Conservation (phyloP, 2,797 vertebrate genomes). For the Melanogrammus aeglefinus region DNA sequence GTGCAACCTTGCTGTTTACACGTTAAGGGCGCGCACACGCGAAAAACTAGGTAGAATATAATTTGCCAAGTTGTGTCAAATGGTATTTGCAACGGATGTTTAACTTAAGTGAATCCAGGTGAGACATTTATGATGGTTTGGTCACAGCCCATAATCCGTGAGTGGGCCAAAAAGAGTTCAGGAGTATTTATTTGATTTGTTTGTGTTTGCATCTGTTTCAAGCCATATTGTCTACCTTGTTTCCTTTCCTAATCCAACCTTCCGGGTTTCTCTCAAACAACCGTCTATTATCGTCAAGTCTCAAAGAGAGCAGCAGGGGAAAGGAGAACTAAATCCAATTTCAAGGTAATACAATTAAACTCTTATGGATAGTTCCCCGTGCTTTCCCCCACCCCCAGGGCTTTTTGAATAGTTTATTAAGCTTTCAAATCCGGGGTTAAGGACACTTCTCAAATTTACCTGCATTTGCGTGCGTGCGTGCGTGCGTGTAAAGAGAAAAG, state of each 20-base stretch:
- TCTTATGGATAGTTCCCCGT: background rate
- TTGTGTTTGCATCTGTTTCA: background rate
- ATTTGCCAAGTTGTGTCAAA: too few species aligned
- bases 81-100: too few species aligned
- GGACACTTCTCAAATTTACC: background rate
- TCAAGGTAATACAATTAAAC: background rate
- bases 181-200: background rate
- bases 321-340: too few species aligned
- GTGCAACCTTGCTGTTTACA: too few species aligned
- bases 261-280: background rate
- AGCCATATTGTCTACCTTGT: too few species aligned
- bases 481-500: background rate
- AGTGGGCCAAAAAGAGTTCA: background rate
- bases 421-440: background rate
- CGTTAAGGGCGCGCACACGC: too few species aligned
- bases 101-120: too few species aligned
- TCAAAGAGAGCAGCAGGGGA: background rate
- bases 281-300: background rate
- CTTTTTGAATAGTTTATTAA: background rate
- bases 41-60: too few species aligned
- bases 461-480: background rate
- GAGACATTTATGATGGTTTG: too few species aligned
- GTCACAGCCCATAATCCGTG: too few species aligned
- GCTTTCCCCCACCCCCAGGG: background rate
- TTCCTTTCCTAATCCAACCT: background rate